Evolutionary conservation across 53 echinoderm and acorn worm genomes (phyloP), one percentile per base, ranked within the genome.

Genomic region (Pentamera pediparva): DNA sequence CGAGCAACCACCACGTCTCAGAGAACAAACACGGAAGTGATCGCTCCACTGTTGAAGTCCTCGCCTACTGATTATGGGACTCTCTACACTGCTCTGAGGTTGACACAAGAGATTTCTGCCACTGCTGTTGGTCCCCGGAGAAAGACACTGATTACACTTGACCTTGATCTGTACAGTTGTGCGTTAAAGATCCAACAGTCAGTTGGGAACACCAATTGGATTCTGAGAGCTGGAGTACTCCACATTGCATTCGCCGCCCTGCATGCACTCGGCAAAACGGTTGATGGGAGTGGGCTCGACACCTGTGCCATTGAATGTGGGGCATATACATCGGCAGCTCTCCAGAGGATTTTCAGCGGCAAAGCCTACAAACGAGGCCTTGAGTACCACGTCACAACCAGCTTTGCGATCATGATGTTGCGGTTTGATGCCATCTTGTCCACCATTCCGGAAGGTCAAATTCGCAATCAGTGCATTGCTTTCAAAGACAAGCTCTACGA

Each of bases 351-450:
- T 22, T 81, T 74, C 50, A 75, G 75, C 37, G 82, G 82, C 48
- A 82, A 82, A 65, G 60, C 62, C 62, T 82, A 75, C 62, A 82
- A 75, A 52, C 75, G 75, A 45, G 82, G 75, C 37, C 40, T 82
- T 8, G 83, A 82, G 58, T 82, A 76, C 65, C 76, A 76, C 52
- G 36, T 59, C 39, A 78, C 78, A 35, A 59, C 61, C 58, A 61
- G 61, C 62, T 49, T 77, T 40, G 77, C 77, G 59, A 75, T 75
- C 56, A 75, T 75, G 75, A 75, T 58, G 75, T 31, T 75, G 75
- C 75, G 75, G 28, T 75, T 75, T 58, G 40, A 62, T 39, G 76
- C 61, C 24, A 76, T 62, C 22, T 56, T 76, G 32, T 62, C 76
- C 17, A 30, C 37, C 28, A 26, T 39, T 76, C 62, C 76, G 0